phyloP scores from a whole-genome alignment of 2,888 invertebrate species.

The Pterostichus madidus region DNA sequence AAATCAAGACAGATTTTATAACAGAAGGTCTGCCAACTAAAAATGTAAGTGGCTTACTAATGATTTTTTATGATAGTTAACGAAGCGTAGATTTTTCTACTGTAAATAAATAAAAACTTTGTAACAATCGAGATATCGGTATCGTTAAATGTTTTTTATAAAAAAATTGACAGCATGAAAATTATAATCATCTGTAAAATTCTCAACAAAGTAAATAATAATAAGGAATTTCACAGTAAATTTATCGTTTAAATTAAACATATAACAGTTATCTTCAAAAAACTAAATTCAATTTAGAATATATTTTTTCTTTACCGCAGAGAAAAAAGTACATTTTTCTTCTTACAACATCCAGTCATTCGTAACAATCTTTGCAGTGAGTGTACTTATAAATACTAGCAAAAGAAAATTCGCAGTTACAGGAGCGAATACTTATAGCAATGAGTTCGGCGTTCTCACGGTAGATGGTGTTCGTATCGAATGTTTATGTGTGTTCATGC shows the following conservation, averaged over 20 bases:
- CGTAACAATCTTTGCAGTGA: background rate
- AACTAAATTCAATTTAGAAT: constrained; percentile 23
- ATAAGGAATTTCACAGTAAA: constrained; percentile 38
- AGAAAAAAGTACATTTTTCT: no score
- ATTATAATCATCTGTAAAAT: constrained; percentile 20
- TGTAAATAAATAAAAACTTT: no score
- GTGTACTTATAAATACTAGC: no score
- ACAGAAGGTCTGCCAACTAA: background rate
- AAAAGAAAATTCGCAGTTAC: background rate
- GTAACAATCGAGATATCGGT: no score
- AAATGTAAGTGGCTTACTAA: no score
- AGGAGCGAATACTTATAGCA: constrained; percentile 27
- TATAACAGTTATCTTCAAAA: constrained; percentile 19
- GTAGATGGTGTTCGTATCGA: constrained; percentile 41
- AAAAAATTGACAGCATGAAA: background rate
- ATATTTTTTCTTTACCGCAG: background rate
- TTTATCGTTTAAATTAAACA: constrained; percentile 25
- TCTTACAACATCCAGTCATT: no score
- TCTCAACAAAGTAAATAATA: background rate
- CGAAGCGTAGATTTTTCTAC: no score
- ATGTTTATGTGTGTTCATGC: constrained; percentile 42
- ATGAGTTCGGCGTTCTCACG: constrained; percentile 7
- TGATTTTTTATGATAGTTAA: no score
- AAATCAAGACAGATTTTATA: background rate
- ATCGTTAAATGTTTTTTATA: background rate